phyloP scores from a whole-genome alignment of 2,888 invertebrate species.

The Lapara coniferarum region DNA sequence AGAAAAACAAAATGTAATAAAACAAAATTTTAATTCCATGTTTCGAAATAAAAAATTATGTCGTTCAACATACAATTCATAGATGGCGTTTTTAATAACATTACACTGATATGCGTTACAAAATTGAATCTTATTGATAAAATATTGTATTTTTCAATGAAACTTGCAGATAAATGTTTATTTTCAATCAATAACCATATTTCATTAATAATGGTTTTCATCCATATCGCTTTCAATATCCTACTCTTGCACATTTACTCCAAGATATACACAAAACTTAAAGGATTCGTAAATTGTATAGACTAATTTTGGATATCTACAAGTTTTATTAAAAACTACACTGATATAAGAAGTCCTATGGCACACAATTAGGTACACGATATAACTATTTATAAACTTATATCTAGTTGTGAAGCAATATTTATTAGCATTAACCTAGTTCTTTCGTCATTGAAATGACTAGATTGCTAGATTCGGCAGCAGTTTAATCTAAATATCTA shows the following conservation, averaged over 20 bases:
- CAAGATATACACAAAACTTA: no score
- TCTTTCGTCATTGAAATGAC: constrained; percentile 25
- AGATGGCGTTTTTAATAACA: constrained; percentile 5
- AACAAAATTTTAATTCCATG: constrained; percentile 10
- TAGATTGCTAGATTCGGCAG: constrained; percentile 7
- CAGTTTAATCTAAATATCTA: constrained; percentile 19
- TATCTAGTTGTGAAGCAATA: constrained; percentile 7
- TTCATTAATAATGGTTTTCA: no score
- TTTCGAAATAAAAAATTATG: background rate
- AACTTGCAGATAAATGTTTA: no score
- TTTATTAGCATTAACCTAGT: constrained; percentile 10
- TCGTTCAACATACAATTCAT: background rate
- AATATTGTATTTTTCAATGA: background rate
- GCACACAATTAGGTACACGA: constrained; percentile 18
- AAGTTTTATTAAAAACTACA: background rate
- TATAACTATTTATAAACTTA: background rate
- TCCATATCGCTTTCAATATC: no score
- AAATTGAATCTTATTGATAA: background rate
- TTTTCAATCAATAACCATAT: no score
- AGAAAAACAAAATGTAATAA: background rate
- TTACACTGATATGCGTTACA: constrained; percentile 12
- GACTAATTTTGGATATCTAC: no score
- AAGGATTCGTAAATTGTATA: no score
- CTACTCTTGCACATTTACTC: no score
- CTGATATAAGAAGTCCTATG: constrained; percentile 3